These are phyloP conservation scores for Neoitamus cyanurus DNA, from an alignment of 2,888 invertebrate species.

Conservation along the genomic window DNA sequence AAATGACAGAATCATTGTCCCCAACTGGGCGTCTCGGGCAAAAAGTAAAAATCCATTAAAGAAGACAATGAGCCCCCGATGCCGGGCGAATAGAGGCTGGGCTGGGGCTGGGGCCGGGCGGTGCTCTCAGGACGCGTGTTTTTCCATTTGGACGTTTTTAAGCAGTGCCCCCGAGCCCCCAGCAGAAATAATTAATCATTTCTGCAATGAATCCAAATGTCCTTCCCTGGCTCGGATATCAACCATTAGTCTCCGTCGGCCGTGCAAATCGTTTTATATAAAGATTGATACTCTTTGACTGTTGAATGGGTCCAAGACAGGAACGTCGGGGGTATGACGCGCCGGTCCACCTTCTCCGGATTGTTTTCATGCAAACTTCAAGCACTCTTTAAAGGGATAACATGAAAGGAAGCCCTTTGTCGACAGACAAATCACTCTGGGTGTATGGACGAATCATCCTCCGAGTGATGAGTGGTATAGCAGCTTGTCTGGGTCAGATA, in stretches of 20 bases:
- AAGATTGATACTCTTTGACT: constrained; percentile 45
- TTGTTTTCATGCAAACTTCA: not conserved
- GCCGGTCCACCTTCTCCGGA: not conserved
- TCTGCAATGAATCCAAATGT: constrained; percentile 47
- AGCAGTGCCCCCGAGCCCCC: not conserved
- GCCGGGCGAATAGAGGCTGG: constrained; percentile 18
- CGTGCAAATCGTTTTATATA: constrained; percentile 43
- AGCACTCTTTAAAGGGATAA: constrained; percentile 1
- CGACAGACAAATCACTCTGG: not conserved
- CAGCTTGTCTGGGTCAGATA: not conserved
- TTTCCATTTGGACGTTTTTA: constrained; percentile 12
- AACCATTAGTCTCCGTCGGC: constrained; percentile 48
- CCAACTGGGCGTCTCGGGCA: constrained; percentile 26
- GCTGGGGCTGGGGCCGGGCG: not conserved
- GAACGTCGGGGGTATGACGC: not conserved
- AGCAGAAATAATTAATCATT: constrained; percentile 49
- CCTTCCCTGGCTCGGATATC: constrained; percentile 31
- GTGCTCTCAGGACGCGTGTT: constrained; percentile 39
- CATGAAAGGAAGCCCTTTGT: not conserved
- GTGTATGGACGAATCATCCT: not conserved
- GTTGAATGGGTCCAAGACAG: not conserved
- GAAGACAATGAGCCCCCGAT: constrained; percentile 20
- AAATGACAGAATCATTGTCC: constrained; percentile 48
- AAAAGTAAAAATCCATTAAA: constrained; percentile 45
- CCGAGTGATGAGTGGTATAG: not conserved